Evolutionary conservation across 2,888 invertebrate genomes (phyloP).

Genomic region (Drosophila vallismaia): DNA sequence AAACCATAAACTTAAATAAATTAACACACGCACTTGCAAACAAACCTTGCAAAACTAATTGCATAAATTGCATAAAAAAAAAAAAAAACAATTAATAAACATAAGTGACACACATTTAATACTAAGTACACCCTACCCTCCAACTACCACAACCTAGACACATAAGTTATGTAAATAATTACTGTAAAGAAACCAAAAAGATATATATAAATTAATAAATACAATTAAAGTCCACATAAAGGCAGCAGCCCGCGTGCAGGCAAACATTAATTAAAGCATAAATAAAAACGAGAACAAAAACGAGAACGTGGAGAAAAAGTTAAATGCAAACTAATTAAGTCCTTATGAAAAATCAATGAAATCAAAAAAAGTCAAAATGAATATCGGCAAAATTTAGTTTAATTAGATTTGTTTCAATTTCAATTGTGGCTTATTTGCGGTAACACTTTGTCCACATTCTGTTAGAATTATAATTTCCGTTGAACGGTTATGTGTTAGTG

Average conservation of each 20-base stretch:
- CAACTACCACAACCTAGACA: constrained; percentile 68
- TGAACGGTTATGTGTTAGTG: constrained; percentile 41
- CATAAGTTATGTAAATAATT: constrained; percentile 75
- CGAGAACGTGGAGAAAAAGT: constrained; percentile 15
- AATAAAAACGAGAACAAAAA: constrained; percentile 28
- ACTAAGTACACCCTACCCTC: constrained; percentile 78
- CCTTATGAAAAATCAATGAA: constrained; percentile 43
- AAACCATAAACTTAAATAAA: constrained; percentile 65
- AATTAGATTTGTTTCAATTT: constrained; percentile 59
- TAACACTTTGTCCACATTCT: constrained; percentile 23
- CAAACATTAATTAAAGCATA: constrained; percentile 63
- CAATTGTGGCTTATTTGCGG: constrained; percentile 54
- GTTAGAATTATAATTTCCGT: constrained; percentile 15
- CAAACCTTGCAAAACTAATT: constrained; percentile 57
- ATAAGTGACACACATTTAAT: constrained; percentile 69
- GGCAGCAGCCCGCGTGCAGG: constrained; percentile 22
- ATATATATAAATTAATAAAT: constrained; percentile 47
- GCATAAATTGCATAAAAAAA: constrained; percentile 44
- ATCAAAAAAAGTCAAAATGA: constrained; percentile 49
- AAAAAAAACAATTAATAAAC: constrained; percentile 64
- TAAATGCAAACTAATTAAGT: constrained; percentile 50
- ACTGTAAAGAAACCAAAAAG: constrained; percentile 61
- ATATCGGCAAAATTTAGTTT: constrained; percentile 54
- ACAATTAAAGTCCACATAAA: constrained; percentile 15
- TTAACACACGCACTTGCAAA: constrained; percentile 56